Conservation (phyloP, 2,797 vertebrate species). For the Crocodylus rhombifer region DNA sequence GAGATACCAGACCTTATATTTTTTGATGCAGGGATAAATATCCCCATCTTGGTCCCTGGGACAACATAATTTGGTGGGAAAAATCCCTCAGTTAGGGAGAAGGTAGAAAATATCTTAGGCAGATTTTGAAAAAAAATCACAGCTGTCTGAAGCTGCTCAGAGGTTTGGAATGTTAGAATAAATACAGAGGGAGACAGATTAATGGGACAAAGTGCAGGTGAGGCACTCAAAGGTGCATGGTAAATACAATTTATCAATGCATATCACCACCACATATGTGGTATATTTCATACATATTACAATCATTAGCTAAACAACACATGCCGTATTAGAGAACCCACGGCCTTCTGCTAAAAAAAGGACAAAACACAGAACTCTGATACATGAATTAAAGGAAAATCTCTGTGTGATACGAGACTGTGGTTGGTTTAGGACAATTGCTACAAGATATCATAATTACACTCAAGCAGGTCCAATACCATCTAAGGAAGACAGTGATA, state of each 20-base stretch:
- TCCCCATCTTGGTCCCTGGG: background rate
- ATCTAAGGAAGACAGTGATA: background rate
- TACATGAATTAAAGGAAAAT: background rate
- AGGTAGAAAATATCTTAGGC: slow-evolving; percentile 5
- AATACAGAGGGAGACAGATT: background rate
- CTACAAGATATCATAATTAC: background rate
- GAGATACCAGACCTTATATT: background rate
- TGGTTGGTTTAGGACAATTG: background rate
- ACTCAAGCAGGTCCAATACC: accelerated
- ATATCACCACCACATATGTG: background rate
- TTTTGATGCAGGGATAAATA: background rate
- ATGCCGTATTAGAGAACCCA: background rate
- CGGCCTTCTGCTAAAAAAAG: background rate
- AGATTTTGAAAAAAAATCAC: background rate
- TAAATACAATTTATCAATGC: slow-evolving; percentile 18
- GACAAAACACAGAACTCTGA: background rate
- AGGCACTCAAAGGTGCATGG: background rate
- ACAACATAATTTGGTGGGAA: background rate
- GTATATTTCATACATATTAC: background rate
- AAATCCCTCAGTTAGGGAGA: background rate
- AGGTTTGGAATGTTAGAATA: slow-evolving; percentile 42
- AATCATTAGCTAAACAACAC: background rate
- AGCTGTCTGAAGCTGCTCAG: slow-evolving; percentile 12
- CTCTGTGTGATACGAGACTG: accelerated
- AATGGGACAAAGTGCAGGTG: slow-evolving; percentile 2